Evolutionary conservation across 2,888 invertebrate genomes (phyloP).

Genomic region (Apocheima hispidaria): DNA sequence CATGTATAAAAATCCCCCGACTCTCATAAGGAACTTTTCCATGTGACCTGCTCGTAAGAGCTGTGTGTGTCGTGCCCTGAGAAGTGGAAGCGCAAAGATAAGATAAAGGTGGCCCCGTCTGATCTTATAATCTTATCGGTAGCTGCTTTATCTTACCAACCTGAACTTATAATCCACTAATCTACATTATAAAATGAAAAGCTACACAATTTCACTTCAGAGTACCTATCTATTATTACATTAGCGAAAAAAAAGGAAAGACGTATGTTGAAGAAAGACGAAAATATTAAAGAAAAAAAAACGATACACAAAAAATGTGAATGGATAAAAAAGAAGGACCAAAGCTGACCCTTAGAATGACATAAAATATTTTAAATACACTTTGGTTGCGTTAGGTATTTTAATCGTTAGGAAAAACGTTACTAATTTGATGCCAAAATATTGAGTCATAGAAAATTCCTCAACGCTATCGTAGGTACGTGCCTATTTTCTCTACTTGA

Average conservation of each 20-base stretch:
- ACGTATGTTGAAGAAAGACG: too few species aligned
- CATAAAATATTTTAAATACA: too few species aligned
- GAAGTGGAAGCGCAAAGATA: constrained; percentile 13
- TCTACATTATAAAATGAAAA: constrained; percentile 11
- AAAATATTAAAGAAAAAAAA: too few species aligned
- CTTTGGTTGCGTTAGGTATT: too few species aligned
- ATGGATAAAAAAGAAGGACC: neutral
- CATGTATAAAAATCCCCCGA: too few species aligned
- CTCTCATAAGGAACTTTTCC: neutral
- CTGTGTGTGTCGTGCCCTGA: neutral
- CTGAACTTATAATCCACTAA: constrained; percentile 7
- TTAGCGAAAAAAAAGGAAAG: too few species aligned
- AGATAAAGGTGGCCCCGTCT: constrained; percentile 33
- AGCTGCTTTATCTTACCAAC: constrained; percentile 23
- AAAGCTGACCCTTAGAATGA: too few species aligned
- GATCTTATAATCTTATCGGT: constrained; percentile 34
- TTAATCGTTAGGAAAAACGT: neutral
- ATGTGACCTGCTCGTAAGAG: neutral
- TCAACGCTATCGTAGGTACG: too few species aligned
- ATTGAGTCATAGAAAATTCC: constrained; percentile 4
- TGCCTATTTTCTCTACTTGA: too few species aligned
- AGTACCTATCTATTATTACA: too few species aligned
- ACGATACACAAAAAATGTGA: neutral
- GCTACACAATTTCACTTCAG: neutral
- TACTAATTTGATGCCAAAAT: neutral